These are phyloP conservation scores for Tyrophagus putrescentiae DNA, from an alignment of 1,140 invertebrate species.

Conservation along the genomic window DNA sequence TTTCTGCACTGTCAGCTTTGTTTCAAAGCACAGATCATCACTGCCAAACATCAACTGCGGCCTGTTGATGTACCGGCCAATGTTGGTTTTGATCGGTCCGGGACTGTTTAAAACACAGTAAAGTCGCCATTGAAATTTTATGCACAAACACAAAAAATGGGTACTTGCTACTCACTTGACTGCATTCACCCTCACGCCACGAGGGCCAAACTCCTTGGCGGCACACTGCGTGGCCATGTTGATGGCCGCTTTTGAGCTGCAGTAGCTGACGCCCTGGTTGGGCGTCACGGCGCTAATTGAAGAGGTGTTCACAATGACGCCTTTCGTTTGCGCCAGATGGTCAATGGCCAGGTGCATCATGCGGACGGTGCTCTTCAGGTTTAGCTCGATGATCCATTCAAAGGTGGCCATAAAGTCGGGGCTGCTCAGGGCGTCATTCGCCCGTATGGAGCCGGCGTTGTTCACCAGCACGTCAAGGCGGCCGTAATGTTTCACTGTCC, in stretches of 20 bases:
- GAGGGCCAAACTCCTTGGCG: conserved; percentile 31
- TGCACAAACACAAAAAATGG: neutral
- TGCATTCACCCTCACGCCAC: conserved; percentile 28
- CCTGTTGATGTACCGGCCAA: neutral
- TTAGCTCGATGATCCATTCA: neutral
- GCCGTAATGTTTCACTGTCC: conserved; percentile 3
- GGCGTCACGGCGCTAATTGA: conserved; percentile 57
- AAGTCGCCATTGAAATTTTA: conserved; percentile 2
- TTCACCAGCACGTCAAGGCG: conserved; percentile 21
- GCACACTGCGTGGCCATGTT: conserved; percentile 34
- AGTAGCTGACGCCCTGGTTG: conserved; percentile 26
- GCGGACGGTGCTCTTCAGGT: neutral
- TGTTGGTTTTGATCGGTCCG: conserved; percentile 7
- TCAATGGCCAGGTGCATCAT: conserved; percentile 65
- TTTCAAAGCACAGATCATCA: too few species aligned
- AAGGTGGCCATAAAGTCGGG: conserved; percentile 1
- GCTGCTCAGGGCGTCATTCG: neutral
- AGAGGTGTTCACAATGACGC: conserved; percentile 73
- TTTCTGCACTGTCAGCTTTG: too few species aligned
- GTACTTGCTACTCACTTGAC: too few species aligned
- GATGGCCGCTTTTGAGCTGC: conserved; percentile 32
- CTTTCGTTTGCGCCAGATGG: conserved; percentile 59
- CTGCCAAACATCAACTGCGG: too few species aligned
- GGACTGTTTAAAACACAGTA: conserved; percentile 6
- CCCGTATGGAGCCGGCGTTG: conserved; percentile 7